A percentile compares a stretch with the other conserved stretches of the same genome.
phyloP scores from a whole-genome alignment of 2,888 invertebrate species.

The Lycaena phlaeas region DNA sequence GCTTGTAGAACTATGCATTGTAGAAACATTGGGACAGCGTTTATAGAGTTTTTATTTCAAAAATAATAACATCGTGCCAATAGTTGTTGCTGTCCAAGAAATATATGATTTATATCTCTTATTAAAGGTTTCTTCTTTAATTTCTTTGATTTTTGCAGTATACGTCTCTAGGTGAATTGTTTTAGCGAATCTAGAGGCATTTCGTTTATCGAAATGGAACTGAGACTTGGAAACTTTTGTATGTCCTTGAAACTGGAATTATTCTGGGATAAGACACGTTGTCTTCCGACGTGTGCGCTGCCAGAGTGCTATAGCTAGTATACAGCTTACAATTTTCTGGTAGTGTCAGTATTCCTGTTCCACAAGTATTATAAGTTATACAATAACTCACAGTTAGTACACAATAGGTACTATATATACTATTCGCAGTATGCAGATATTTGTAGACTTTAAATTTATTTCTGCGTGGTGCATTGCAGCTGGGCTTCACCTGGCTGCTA shows the following conservation, averaged over 20 bases:
- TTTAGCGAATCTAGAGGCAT: neutral
- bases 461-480: too few relatives aligned
- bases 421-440: too few relatives aligned
- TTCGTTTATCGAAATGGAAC: neutral
- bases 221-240: neutral
- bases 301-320: neutral
- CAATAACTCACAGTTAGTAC: too few relatives aligned
- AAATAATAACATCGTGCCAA: neutral
- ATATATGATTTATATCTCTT: neutral
- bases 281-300: neutral
- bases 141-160: too few relatives aligned
- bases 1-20: neutral
- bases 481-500: too few relatives aligned
- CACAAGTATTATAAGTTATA: too few relatives aligned
- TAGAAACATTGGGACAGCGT: neutral
- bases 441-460: too few relatives aligned
- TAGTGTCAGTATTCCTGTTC: neutral
- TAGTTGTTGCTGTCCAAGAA: neutral
- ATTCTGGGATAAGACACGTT: neutral
- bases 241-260: neutral
- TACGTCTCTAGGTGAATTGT: too few relatives aligned
- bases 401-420: too few relatives aligned
- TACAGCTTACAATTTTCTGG: neutral
- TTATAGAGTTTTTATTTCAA: neutral
- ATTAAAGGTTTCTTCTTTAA: slow-evolving; percentile 9